Evolutionary conservation across 2,888 invertebrate genomes (phyloP).

Genomic region (Acrobeloides nanus): DNA sequence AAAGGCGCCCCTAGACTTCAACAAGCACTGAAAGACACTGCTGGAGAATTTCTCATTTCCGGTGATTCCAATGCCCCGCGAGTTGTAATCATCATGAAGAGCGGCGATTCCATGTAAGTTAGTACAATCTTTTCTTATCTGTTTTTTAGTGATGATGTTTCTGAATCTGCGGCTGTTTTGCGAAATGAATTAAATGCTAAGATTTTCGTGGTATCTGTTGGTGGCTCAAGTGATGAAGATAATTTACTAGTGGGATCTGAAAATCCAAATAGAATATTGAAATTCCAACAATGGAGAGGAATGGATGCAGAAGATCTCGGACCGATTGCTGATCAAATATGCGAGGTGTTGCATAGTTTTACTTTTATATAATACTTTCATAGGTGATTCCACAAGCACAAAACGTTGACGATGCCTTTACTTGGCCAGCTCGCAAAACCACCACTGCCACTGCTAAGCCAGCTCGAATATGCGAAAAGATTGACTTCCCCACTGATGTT

Average conservation of each 20-base stretch:
- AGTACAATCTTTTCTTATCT: neutral
- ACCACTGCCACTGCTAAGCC: neutral
- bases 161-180: constrained; percentile 25
- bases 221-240: constrained; percentile 28
- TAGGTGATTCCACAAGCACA: constrained; percentile 9
- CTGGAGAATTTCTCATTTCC: constrained; percentile 43
- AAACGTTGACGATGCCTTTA: neutral
- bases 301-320: constrained; percentile 39
- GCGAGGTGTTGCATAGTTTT: constrained; percentile 31
- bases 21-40: constrained; percentile 41
- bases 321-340: constrained; percentile 42
- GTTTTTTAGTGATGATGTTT: constrained; percentile 33
- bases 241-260: constrained; percentile 27
- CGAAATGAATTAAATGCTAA: constrained; percentile 33
- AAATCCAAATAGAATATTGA: constrained; percentile 27
- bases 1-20: constrained; percentile 43
- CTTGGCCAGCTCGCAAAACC: constrained; percentile 23
- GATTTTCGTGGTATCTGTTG: constrained; percentile 45
- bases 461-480: constrained; percentile 23
- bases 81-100: constrained; percentile 46
- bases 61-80: constrained; percentile 32
- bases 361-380: neutral
- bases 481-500: constrained; percentile 43
- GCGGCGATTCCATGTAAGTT: constrained; percentile 39
- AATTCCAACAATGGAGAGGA: constrained; percentile 41